Percentiles rank a stretch among this genome's conserved stretches.
Conservation (phyloP, 2,113 vertebrate species). For the Pteruthius melanotis region DNA sequence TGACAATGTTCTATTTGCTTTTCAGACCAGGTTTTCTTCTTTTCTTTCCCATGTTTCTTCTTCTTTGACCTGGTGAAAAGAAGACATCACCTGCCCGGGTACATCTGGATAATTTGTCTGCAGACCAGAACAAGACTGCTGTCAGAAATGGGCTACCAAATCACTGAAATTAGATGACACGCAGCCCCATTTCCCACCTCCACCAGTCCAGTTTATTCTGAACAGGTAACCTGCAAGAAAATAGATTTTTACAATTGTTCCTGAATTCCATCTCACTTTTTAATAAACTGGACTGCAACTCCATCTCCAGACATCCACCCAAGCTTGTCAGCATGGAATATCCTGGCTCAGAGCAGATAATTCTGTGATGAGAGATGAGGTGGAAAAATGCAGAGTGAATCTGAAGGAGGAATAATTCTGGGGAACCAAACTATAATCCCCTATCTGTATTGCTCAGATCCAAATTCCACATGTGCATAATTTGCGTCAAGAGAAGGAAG, state of each 20-base stretch:
- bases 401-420: not conserved
- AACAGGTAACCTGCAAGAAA: not conserved
- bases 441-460: constrained; percentile 23
- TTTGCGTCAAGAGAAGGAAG: not conserved
- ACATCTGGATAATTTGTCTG: not conserved
- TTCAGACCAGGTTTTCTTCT: not conserved
- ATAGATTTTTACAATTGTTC: not conserved
- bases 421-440: constrained; percentile 7
- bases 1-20: not conserved
- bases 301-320: not conserved
- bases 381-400: not conserved
- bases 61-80: not conserved
- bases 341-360: not conserved
- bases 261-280: not conserved
- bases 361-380: not conserved
- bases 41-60: not conserved
- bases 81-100: not conserved
- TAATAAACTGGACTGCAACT: not conserved
- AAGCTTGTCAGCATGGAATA: not conserved
- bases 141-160: not conserved
- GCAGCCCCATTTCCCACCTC: not conserved
- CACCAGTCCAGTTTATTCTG: not conserved
- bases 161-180: not conserved
- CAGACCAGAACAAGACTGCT: not conserved
- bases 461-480: constrained; percentile 44